Evolutionary conservation across 2,888 invertebrate genomes (phyloP), one percentile per base, ranked within the genome.

Genomic region (Busseola fusca): DNA sequence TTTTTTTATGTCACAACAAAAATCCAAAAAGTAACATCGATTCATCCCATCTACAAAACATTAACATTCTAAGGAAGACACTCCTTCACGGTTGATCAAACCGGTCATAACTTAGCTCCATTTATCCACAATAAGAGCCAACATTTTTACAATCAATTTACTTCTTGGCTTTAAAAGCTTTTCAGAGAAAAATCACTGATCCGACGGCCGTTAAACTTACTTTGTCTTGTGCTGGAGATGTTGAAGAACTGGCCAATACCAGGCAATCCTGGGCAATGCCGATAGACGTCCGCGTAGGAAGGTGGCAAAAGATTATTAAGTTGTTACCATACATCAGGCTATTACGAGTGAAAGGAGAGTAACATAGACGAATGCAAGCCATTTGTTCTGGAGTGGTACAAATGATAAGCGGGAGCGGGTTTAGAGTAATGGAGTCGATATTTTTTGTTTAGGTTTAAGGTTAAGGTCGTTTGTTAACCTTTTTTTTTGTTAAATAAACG

Each of bases 321-420:
- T 89, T 90, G 90, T 91, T 89, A 92, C 91, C 88, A 93, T 94
- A 93, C 88, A 93, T 94, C 92, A 94, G 87, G 75, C 89, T 88
- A 91, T 94, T 93, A 94, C 88, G 81, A 86, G 89, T 81, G 91
- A 91, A 91, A 91, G 89, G 90, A 85, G 85, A 76, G 87, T 90
- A 93, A 93, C 91, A 84, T 87, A 89, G 93, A 94, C 87, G 89
- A 89, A 94, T 94, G 92, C 90, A 89, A 83, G 84, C 88, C 88
- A 92, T 94, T 93, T 89, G 84, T 91, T 82, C 86, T 63, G 30
- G 40, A 18, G 37, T 63, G 85, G 88, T 74, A 67, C 63, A 83
- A 86, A 76, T 27, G 67, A 81, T n/a, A 71, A 72, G 79, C 79
- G 64, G 30, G 30, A 80, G 84, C 85, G 84, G 48, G 10, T 34